A percentile compares a stretch with the other conserved stretches of the same genome.
phyloP scores from a whole-genome alignment of 2,888 invertebrate genomes.

The Branchinecta sandiegonensis region DNA sequence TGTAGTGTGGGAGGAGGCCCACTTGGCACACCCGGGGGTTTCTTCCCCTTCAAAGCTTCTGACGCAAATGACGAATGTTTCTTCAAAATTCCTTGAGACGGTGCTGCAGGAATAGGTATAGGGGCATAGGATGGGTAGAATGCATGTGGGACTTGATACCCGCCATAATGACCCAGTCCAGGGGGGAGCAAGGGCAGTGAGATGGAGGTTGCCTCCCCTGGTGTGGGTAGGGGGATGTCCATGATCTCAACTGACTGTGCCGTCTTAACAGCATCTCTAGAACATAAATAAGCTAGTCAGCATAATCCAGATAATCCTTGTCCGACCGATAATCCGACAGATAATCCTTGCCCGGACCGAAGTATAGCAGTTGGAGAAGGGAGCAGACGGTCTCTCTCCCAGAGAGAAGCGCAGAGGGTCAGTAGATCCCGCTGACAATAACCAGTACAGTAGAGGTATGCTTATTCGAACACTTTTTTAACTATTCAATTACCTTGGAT shows the following conservation, averaged over 20 bases:
- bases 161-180: slow-evolving; percentile 43
- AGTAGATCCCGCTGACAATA: too few species aligned
- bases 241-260: slow-evolving; percentile 87
- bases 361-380: too few species aligned
- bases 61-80: slow-evolving; percentile 47
- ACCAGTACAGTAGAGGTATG: too few species aligned
- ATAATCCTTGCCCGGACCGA: too few species aligned
- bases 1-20: slow-evolving; percentile 24
- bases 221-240: slow-evolving; percentile 79
- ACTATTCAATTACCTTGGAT: too few species aligned
- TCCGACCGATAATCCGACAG: too few species aligned
- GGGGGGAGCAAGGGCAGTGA: slow-evolving; percentile 32
- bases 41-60: slow-evolving; percentile 13
- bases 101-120: slow-evolving; percentile 34
- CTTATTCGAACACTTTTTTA: too few species aligned
- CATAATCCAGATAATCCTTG: too few species aligned
- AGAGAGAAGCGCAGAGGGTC: too few species aligned
- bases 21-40: slow-evolving; percentile 26
- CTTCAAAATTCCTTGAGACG: slow-evolving; percentile 55
- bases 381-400: too few species aligned
- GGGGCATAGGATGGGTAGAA: slow-evolving; percentile 21
- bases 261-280: slow-evolving; percentile 42
- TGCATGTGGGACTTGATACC: slow-evolving; percentile 32
- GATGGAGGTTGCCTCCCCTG: slow-evolving; percentile 17
- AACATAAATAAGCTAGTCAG: not conserved